Base-by-base conservation (phyloP, 2,797 vertebrate species). In the Danio aesculapii region DNA sequence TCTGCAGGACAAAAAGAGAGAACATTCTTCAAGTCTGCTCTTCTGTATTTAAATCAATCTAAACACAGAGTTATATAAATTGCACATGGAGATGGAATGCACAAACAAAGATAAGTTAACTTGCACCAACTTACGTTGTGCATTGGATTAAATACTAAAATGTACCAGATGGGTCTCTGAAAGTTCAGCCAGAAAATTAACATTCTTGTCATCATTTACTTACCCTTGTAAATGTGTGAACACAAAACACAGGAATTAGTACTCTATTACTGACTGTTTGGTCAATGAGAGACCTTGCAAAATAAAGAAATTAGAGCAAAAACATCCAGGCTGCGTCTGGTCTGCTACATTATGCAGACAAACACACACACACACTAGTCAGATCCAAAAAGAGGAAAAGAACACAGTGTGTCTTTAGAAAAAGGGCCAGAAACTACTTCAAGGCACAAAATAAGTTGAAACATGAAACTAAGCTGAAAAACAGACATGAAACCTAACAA, bases 201-300 rank as follows among this genome's bases (percentile, higher is more conserved):
- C 13, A 61, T 74, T 74, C 71, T 74, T 74, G 71, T 59, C 71
- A 46, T 74, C 44, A 59, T 61, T 49, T 61, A 58, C 55, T 74
- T n/a, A 73, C 70, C 19, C 43, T 73, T 44, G 19, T 69, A 46
- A 68, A 68, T 13, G 66, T 73, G 70, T 21, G 43, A 47, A 44
- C 41, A 63, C 63, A 66, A n/a, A 66, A 64, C 63, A 17, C 46
- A 39, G 46, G 46, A 69, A 6, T 52, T 10, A 71, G 8, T 19
- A 52, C 14, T 58, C 17, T 59, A 30, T 73, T n/a, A 44, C 14
- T 46, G 43, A 46, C n/a, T 43, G 71, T 13, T 73, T 30, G 47
- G 72, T 30, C 5, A 74, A 44, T 46, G 17, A 58, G 10, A 47
- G 8, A 17, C 52, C 12, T 58, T 13, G 64, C 14, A 52, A 43